Conservation (phyloP, 2,797 vertebrate genomes). For the Netta rufina region DNA sequence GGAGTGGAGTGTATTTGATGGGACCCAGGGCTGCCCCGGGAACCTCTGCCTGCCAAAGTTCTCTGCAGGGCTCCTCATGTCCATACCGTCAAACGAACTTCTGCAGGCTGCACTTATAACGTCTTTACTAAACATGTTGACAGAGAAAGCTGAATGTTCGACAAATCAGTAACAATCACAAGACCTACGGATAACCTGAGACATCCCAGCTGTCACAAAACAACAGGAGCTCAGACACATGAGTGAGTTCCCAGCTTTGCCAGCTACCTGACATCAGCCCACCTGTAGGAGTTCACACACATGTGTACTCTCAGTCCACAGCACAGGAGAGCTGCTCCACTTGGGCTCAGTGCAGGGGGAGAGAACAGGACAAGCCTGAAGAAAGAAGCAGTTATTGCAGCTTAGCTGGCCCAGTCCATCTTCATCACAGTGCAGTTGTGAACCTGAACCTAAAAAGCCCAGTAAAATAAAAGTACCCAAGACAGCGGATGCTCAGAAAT, state of each 20-base stretch:
- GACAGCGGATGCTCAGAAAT: background rate
- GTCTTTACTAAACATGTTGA: background rate
- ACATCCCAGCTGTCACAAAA: background rate
- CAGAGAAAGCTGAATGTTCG: background rate
- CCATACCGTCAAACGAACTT: rapidly evolving
- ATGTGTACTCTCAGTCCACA: background rate
- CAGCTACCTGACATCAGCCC: background rate
- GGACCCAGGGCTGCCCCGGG: background rate
- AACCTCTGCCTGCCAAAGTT: background rate
- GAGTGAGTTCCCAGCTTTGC: constrained; percentile 2
- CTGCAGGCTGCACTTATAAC: background rate
- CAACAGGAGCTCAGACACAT: background rate
- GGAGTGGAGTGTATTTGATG: constrained; percentile 77
- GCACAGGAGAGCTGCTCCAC: background rate
- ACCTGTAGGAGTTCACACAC: background rate
- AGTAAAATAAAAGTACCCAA: background rate
- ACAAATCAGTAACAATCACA: background rate
- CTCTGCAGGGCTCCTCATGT: background rate
- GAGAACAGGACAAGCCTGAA: background rate
- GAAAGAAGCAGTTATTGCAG: background rate
- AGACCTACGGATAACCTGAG: background rate
- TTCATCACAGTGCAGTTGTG: background rate
- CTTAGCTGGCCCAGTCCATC: background rate
- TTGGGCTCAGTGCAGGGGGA: background rate
- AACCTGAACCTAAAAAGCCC: background rate